These are phyloP conservation scores for Pangasius larnaudii DNA, from an alignment of 2,797 vertebrate genomes.

Conservation along the genomic window DNA sequence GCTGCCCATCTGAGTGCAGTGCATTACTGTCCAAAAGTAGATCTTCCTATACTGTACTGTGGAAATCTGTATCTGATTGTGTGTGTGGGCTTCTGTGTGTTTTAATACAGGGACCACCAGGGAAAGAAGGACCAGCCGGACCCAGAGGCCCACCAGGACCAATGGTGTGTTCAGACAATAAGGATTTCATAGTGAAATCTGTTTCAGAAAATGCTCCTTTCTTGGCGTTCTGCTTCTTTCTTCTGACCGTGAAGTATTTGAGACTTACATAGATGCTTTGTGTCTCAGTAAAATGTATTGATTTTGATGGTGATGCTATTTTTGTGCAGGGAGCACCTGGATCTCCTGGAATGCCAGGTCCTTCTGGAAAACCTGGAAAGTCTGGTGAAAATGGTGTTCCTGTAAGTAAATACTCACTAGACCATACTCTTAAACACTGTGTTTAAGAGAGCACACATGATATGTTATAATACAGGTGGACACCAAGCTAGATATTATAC, in stretches of 20 bases:
- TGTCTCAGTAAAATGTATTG: background rate
- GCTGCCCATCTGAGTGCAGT: background rate
- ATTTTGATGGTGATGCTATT: background rate
- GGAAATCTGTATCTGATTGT: slow-evolving; percentile 33
- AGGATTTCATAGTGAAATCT: background rate
- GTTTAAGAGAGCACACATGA: background rate
- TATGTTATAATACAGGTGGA: slow-evolving; percentile 8
- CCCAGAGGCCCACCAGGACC: slow-evolving; percentile 88
- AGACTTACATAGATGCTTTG: background rate
- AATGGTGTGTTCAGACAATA: slow-evolving; percentile 75
- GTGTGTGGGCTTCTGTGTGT: background rate
- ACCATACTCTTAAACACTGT: background rate
- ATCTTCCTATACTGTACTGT: background rate
- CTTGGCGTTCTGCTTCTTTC: background rate
- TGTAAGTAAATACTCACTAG: slow-evolving; percentile 75
- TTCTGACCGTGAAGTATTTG: background rate
- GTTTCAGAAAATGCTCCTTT: background rate
- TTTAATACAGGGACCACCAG: slow-evolving; percentile 85
- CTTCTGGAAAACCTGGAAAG: slow-evolving; percentile 87
- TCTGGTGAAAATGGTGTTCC: slow-evolving; percentile 83
- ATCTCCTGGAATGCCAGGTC: slow-evolving; percentile 85
- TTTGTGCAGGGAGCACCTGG: slow-evolving; percentile 87
- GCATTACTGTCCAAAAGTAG: background rate
- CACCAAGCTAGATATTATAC: background rate
- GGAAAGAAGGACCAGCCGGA: slow-evolving; percentile 89